phyloP scores from a whole-genome alignment of 2,888 invertebrate species.

The Caenorhabditis sp. region DNA sequence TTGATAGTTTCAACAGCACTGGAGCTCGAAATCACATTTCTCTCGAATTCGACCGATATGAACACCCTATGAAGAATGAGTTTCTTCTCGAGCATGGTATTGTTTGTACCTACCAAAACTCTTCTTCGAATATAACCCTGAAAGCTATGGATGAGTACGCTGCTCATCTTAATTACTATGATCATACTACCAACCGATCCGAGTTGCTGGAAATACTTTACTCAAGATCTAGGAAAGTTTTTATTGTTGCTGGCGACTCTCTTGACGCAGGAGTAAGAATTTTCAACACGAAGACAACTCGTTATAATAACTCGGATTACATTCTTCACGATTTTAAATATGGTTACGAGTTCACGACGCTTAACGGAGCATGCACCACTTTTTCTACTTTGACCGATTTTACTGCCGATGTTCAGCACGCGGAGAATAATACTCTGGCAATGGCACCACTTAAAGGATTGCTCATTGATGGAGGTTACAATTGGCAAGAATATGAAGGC shows the following conservation, averaged over 20 bases:
- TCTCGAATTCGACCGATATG: conserved; percentile 54
- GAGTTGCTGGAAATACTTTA: conserved; percentile 50
- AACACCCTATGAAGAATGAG: conserved; percentile 31
- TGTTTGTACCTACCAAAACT: conserved; percentile 14
- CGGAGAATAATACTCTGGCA: not conserved
- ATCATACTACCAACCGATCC: conserved; percentile 14
- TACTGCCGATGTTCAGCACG: conserved; percentile 37
- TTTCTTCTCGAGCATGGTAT: conserved; percentile 45
- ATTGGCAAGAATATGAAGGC: conserved; percentile 17
- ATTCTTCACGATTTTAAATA: conserved; percentile 60
- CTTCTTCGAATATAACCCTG: not conserved
- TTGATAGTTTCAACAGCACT: conserved; percentile 27
- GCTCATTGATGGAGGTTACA: conserved; percentile 8
- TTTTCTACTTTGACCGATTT: not conserved
- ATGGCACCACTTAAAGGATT: conserved; percentile 24
- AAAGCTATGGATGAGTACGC: conserved; percentile 46
- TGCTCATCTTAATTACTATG: conserved; percentile 36
- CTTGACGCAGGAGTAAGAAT: conserved; percentile 22
- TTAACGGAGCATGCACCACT: conserved; percentile 16
- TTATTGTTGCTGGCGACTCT: conserved; percentile 43
- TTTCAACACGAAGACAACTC: not conserved
- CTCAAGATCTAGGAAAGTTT: conserved; percentile 23
- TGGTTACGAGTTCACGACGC: conserved; percentile 59
- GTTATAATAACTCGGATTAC: conserved; percentile 48
- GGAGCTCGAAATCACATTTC: conserved; percentile 33